Base-by-base conservation (phyloP, 1,140 invertebrate species). In the Atta colombica region DNA sequence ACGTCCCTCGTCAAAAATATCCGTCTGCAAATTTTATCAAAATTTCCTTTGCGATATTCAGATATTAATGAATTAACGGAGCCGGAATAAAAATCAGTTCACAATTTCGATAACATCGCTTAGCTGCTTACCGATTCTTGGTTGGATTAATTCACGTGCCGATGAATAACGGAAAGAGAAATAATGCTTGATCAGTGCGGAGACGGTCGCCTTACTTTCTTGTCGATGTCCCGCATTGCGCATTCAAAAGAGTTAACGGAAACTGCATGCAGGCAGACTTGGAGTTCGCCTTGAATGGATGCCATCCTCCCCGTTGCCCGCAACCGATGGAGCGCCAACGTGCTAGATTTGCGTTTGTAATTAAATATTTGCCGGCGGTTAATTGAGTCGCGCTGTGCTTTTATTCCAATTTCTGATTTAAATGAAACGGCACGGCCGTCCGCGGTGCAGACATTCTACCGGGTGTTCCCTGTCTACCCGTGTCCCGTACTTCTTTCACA, bases 341-440 rank as follows among this genome's bases (percentile, higher is more conserved):
- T 65, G 58, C 75, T 68, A 87, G 87, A 88, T 91, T 90, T 90
- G 90, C 87, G 87, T 91, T 91, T 88, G 90, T 91, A 91, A 91
- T 91, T 90, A 91, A 91, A 91, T 91, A 91, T 91, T 91, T 90
- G 90, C 89, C 84, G 74, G 87, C 68, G 90, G 90, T 91, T 91
- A 91, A 91, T 91, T 91, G 90, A 90, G 90, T 90, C 87, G 87
- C 89, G 82, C 87, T 91, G 87, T 87, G 84, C 89, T 91, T 88
- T 91, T 90, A 91, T 91, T 90, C 89, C 90, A 90, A 91, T 91
- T 90, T 87, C 90, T 75, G 60, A 72, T 60, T 88, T 85, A 90
- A 91, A 91, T 90, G 89, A 91, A 88, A 88, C 68, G 87, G 58
- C 80, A 77, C 60, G 63, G 35, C 7, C 69, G 78, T 84, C 45